These are phyloP conservation scores for Spilarctia lutea DNA, from an alignment of 2,888 invertebrate genomes.

Conservation along the genomic window DNA sequence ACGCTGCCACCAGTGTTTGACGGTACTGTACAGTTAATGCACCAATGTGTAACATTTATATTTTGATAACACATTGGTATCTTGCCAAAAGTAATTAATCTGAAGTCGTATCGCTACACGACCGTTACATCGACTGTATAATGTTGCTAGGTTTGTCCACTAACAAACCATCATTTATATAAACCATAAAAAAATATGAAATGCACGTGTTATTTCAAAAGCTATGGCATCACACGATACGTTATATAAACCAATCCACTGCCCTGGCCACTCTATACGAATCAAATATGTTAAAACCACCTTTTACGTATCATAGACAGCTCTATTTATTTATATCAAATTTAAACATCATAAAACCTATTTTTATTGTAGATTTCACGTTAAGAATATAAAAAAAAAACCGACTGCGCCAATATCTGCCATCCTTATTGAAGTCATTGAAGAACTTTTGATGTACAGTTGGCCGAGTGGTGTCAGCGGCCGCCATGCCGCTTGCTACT, in stretches of 20 bases:
- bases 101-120: constrained; percentile 27
- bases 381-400: not conserved
- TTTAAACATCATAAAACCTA: not conserved
- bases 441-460: too few species aligned
- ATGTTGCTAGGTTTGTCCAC: not conserved
- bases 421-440: too few species aligned
- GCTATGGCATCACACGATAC: not conserved
- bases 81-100: constrained; percentile 36
- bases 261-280: not conserved
- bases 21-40: constrained; percentile 4
- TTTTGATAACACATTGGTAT: constrained; percentile 38
- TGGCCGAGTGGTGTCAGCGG: too few species aligned
- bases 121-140: constrained; percentile 15
- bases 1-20: constrained; percentile 12
- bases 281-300: not conserved
- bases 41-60: constrained; percentile 22
- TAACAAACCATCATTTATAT: not conserved
- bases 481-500: too few species aligned
- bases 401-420: too few species aligned
- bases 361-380: not conserved
- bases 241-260: not conserved
- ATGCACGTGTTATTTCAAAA: not conserved
- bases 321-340: not conserved
- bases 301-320: constrained; percentile 5
- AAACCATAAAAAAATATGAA: not conserved